Evolutionary conservation across 2,888 invertebrate species (phyloP).

Genomic region (Leptopterna dolabrata): DNA sequence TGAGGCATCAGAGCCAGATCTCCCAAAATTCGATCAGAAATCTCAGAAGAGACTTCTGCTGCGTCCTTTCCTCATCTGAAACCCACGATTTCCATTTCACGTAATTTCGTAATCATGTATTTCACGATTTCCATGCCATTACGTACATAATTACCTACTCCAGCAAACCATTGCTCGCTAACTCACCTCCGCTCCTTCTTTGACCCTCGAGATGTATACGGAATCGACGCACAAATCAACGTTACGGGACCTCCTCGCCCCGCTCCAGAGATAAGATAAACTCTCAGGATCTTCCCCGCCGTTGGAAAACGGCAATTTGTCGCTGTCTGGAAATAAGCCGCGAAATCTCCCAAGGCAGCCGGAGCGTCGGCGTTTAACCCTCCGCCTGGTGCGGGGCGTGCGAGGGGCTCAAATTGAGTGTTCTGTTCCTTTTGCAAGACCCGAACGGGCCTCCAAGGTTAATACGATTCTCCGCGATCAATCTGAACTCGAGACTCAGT

Average conservation of each 20-base stretch:
- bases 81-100: too few relatives aligned
- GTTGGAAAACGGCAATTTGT: not conserved
- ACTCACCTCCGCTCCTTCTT: too few relatives aligned
- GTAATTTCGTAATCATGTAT: too few relatives aligned
- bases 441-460: not conserved
- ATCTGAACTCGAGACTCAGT: not conserved
- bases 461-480: not conserved
- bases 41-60: too few relatives aligned
- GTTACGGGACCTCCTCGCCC: not conserved
- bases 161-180: too few relatives aligned
- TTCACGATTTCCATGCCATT: too few relatives aligned
- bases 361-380: not conserved
- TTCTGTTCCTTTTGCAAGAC: not conserved
- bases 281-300: not conserved
- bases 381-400: not conserved
- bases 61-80: too few relatives aligned
- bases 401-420: not conserved
- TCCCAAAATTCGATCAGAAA: too few relatives aligned
- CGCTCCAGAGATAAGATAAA: not conserved
- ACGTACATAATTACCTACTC: too few relatives aligned
- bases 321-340: not conserved
- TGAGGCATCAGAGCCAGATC: too few relatives aligned
- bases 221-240: not conserved
- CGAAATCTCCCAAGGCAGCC: not conserved
- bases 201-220: not conserved